phyloP scores from a whole-genome alignment of 1,140 invertebrate species.

The Papilio xuthus region DNA sequence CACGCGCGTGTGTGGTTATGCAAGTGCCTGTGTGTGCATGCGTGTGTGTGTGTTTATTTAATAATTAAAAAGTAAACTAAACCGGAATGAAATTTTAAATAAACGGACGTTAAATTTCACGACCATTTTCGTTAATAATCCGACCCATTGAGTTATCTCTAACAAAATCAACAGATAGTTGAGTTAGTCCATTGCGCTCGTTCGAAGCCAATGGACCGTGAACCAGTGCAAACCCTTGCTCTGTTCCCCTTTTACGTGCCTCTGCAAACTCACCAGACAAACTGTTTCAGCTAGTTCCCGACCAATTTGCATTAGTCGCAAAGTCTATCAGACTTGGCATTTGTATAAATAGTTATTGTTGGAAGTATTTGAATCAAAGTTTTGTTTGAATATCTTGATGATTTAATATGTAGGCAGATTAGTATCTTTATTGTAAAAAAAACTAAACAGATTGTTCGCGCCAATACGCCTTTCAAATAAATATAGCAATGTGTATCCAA shows the following conservation, averaged over 20 bases:
- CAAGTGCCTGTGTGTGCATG: no score
- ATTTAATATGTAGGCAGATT: neutral
- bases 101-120: neutral
- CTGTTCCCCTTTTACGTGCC: constrained; percentile 12
- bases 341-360: constrained; percentile 18
- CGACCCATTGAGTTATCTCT: constrained; percentile 40
- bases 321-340: neutral
- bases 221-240: constrained; percentile 33
- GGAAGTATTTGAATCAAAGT: neutral
- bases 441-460: no score
- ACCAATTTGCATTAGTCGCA: constrained; percentile 23
- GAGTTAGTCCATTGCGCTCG: neutral
- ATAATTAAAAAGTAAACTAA: neutral
- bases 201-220: constrained; percentile 39
- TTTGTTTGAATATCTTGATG: neutral
- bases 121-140: constrained; percentile 23
- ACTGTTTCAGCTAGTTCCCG: constrained; percentile 6
- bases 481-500: no score
- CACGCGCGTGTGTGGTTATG: no score
- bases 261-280: constrained; percentile 23
- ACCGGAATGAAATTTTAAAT: neutral
- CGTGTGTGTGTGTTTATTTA: no score
- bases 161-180: constrained; percentile 41
- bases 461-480: no score
- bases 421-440: no score